Evolutionary conservation across 2,888 invertebrate species (phyloP).

Genomic region (Philopedon plagiatum): DNA sequence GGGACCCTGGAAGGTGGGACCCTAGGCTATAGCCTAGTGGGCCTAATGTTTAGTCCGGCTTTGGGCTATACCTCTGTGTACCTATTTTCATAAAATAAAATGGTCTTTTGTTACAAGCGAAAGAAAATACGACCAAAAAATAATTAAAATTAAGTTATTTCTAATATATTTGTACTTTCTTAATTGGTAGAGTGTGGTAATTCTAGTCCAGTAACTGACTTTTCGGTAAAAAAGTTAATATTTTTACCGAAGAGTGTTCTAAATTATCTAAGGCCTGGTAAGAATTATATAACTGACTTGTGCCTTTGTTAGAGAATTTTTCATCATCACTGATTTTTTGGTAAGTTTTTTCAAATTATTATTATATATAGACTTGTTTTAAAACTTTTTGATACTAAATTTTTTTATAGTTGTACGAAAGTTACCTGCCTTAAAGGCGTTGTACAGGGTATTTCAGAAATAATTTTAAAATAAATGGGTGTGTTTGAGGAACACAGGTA

Average conservation of each 20-base stretch:
- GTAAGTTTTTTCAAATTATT: not conserved
- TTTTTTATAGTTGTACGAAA: conserved; percentile 12
- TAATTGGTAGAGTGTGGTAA: conserved; percentile 44
- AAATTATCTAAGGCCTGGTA: conserved; percentile 13
- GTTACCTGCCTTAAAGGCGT: conserved; percentile 18
- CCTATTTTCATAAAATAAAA: no score
- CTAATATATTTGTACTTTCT: conserved; percentile 32
- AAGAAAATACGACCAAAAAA: no score
- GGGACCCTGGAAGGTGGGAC: no score
- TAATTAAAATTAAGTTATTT: not conserved
- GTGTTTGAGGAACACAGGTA: conserved; percentile 10
- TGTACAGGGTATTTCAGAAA: conserved; percentile 28
- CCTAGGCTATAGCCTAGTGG: no score
- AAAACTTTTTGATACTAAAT: conserved; percentile 14
- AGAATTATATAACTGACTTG: conserved; percentile 15
- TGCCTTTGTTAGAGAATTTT: conserved; percentile 28
- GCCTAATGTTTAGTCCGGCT: no score
- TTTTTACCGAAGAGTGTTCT: not conserved
- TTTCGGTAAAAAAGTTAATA: not conserved
- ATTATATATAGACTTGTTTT: conserved; percentile 7
- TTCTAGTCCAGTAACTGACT: conserved; percentile 40
- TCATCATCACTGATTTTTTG: not conserved
- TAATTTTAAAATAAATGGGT: not conserved
- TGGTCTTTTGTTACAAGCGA: no score
- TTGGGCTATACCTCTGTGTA: no score